phyloP scores from a whole-genome alignment of 2,113 vertebrate genomes.

The Gallinago undulata region DNA sequence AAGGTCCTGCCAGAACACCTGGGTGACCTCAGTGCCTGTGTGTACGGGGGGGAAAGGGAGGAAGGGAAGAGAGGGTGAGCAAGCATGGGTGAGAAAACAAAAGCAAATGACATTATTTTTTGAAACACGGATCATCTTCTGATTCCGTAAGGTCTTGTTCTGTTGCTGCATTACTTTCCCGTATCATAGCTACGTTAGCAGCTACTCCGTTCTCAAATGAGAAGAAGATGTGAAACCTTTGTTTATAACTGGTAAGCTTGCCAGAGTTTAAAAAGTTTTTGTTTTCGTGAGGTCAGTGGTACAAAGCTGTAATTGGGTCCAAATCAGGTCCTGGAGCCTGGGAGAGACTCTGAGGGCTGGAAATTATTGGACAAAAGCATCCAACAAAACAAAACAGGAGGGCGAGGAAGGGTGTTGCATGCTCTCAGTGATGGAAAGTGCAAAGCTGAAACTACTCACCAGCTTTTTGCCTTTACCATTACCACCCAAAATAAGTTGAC shows the following conservation, averaged over 20 bases:
- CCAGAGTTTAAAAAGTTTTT: background rate
- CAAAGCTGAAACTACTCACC: background rate
- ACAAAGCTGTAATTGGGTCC: background rate
- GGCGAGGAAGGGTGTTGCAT: background rate
- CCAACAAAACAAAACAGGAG: background rate
- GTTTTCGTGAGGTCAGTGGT: background rate
- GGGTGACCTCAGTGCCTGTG: accelerated
- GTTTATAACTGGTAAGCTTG: background rate
- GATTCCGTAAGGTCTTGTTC: background rate
- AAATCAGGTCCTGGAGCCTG: background rate
- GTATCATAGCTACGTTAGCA: background rate
- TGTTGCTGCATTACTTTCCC: background rate
- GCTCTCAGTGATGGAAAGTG: background rate
- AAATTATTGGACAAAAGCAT: background rate
- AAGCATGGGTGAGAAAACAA: background rate
- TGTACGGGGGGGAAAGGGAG: background rate
- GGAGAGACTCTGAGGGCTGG: background rate
- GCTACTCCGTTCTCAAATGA: background rate
- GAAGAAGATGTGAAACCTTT: background rate
- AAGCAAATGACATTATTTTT: accelerated
- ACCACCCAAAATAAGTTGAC: background rate
- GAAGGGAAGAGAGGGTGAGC: background rate
- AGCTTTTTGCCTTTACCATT: background rate
- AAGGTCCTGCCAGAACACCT: background rate
- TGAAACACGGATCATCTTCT: accelerated